Evolutionary conservation across 1,140 invertebrate species (phyloP), one percentile per base, ranked within the genome.

Genomic region (Lasioglossum albipes): DNA sequence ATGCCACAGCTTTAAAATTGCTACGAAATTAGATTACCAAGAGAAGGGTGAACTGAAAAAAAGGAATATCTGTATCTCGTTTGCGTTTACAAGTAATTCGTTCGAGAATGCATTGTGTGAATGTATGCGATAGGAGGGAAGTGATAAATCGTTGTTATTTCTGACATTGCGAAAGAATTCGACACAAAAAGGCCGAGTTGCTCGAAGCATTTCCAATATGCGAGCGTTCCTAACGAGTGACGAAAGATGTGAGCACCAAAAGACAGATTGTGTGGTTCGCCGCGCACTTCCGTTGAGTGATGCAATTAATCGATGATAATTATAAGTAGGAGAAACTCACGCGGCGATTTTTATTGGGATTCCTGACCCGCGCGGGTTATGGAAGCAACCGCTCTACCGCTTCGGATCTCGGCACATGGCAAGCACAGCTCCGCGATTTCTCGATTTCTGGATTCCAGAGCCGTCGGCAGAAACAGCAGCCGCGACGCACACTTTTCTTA

Each of bases 311-410:
- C 68, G 70, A 73, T 81, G 74, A 82, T 82, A 82, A 87, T 84
- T 84, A 81, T 84, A 88, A 87, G 84, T 81, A 87, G 36, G 79
- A 84, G 84, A 88, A 85, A 86, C 74, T 79, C 49, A 75, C 62
- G 12, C 18, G 22, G 45, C 18, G 62, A 84, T 64, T 84, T 88
- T 86, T 86, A 86, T 87, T 70, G 87, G 61, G 54, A 88, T 86
- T 84, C 74, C 41, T 86, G 76, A 84, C 45, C 72, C 78, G 36
- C 75, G 16, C 27, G 27, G 76, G 81, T 88, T 84, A 85, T 52
- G 64, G 49, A 42, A 41, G 49, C 61, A 41, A n/a, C 36, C 66
- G 52, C 20, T 77, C 73, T 57, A 69, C n/a, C 20, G 18, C 75
- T 7, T 75, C 78, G 78, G 61, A 81, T 75, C 82, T 81, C 78